Evolutionary conservation across 2,797 vertebrate genomes (phyloP).

Genomic region (Ctenosaura bakeri): DNA sequence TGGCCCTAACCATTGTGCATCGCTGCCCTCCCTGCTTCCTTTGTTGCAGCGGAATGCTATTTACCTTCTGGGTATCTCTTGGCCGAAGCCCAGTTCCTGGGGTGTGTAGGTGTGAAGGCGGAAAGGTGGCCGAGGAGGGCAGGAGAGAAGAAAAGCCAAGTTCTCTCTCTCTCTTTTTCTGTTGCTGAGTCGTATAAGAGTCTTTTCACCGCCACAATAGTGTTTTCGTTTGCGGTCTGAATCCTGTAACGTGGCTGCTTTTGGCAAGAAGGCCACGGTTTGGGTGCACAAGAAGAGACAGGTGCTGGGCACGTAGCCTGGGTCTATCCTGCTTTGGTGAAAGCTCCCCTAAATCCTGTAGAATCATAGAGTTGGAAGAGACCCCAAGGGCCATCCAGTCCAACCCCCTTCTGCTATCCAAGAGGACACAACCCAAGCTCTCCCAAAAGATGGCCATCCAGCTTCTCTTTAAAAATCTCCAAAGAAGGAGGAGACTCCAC

Average conservation of each 20-base stretch:
- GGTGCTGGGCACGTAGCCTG: background rate
- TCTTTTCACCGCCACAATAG: background rate
- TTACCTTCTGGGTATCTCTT: background rate
- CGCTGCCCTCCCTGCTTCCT: background rate
- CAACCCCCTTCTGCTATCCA: too few species aligned
- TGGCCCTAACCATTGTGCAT: background rate
- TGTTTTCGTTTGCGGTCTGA: constrained; percentile 12
- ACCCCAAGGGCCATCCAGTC: too few species aligned
- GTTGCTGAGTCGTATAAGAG: background rate
- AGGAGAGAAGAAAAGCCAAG: background rate
- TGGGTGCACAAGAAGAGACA: background rate
- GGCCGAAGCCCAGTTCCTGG: background rate
- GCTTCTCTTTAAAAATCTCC: too few species aligned
- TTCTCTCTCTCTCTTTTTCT: background rate
- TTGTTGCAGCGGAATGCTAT: background rate
- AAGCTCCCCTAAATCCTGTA: too few species aligned
- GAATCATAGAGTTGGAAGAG: too few species aligned
- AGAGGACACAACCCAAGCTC: too few species aligned
- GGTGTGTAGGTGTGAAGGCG: background rate
- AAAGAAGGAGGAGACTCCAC: too few species aligned
- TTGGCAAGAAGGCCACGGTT: background rate
- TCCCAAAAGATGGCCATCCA: too few species aligned
- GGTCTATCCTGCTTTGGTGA: background rate
- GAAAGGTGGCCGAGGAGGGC: background rate
- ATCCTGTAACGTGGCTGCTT: background rate